Conservation (phyloP, 2,888 invertebrate genomes). For the Cylindroiulus punctatus region DNA sequence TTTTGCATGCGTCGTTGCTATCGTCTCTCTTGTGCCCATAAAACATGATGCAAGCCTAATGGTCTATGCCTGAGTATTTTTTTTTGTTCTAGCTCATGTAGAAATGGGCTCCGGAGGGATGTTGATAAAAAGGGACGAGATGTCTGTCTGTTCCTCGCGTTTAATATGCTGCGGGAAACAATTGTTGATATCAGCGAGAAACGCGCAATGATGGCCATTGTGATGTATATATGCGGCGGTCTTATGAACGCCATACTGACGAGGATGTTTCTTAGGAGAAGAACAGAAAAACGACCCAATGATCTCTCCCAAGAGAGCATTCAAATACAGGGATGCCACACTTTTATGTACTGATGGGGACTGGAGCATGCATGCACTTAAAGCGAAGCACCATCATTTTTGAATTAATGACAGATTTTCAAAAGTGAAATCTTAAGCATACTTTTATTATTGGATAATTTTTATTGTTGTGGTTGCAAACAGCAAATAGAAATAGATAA, state of each 20-base stretch:
- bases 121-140: slow-evolving; percentile 52
- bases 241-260: background rate
- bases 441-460: too few species aligned
- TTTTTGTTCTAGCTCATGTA: slow-evolving; percentile 51
- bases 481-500: too few species aligned
- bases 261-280: slow-evolving; percentile 12
- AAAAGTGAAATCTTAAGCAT: too few species aligned
- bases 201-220: slow-evolving; percentile 39
- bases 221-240: background rate
- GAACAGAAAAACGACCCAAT: background rate
- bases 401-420: too few species aligned
- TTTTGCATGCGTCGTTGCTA: slow-evolving; percentile 12
- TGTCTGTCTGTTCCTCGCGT: slow-evolving; percentile 46
- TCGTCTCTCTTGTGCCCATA: slow-evolving; percentile 48
- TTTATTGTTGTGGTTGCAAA: too few species aligned
- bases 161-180: slow-evolving; percentile 52
- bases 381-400: too few species aligned
- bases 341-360: too few species aligned
- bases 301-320: background rate
- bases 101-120: slow-evolving; percentile 40
- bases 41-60: slow-evolving; percentile 52
- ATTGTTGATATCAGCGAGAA: slow-evolving; percentile 51
- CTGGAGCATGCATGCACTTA: too few species aligned
- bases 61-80: slow-evolving; percentile 44
- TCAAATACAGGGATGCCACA: too few species aligned